These are phyloP conservation scores for Hydrozoanthus tunicans DNA, from an alignment of 64 coral and sea anemone genomes.

Conservation along the genomic window DNA sequence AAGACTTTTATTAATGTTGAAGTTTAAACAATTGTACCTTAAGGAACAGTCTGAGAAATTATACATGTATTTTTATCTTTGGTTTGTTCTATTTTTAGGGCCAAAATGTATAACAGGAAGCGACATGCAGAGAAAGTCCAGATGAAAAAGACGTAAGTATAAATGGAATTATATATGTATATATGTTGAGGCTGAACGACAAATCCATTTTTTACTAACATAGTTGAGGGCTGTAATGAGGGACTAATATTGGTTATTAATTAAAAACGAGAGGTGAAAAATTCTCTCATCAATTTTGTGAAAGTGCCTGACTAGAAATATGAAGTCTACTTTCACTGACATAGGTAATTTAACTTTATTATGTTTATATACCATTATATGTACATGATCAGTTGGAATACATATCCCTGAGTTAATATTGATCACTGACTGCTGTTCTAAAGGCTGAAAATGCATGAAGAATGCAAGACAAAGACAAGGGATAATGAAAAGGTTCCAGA, in stretches of 20 bases:
- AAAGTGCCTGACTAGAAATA: no score
- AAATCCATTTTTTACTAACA: background rate
- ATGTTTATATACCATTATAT: background rate
- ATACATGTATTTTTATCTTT: no score
- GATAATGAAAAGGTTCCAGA: constrained; percentile 94
- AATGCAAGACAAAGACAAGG: constrained; percentile 87
- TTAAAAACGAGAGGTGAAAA: no score
- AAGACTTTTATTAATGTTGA: no score
- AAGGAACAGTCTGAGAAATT: no score
- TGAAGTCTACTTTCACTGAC: no score
- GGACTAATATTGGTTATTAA: no score
- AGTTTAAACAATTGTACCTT: no score
- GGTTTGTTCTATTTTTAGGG: constrained; percentile 38
- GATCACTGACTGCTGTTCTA: background rate
- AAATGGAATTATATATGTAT: background rate
- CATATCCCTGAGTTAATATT: background rate
- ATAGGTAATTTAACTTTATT: no score
- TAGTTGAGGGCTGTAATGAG: no score
- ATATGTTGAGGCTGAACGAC: background rate
- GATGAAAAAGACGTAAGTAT: constrained; percentile 98
- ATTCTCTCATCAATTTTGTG: no score
- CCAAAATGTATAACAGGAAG: constrained; percentile 97
- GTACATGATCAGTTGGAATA: background rate
- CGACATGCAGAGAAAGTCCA: constrained; percentile 98
- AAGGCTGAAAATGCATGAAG: constrained; percentile 92